Percentiles rank a stretch among this genome's conserved stretches.
Conservation (phyloP, 2,888 invertebrate species). For the Coelinius sp. region DNA sequence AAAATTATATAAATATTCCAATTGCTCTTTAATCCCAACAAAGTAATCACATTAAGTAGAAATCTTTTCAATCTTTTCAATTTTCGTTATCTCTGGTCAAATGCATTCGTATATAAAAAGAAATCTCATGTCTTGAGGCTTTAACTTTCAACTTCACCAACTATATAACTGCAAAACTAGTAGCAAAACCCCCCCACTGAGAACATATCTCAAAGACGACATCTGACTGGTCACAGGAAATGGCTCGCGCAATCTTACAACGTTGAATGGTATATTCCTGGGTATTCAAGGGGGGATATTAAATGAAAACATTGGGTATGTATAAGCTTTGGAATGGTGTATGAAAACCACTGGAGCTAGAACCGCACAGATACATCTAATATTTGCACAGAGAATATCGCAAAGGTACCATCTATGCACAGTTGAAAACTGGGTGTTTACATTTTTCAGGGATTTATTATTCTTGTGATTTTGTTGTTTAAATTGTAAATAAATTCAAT, state of each 20-base stretch:
- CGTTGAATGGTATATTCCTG: constrained; percentile 51
- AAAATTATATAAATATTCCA: too few species aligned
- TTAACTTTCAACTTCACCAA: constrained; percentile 5
- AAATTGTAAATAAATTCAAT: constrained; percentile 38
- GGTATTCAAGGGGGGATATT: constrained; percentile 65
- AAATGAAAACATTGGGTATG: constrained; percentile 67
- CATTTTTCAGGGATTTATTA: not conserved
- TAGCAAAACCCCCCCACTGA: constrained; percentile 44
- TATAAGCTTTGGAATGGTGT: constrained; percentile 11
- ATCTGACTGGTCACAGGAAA: constrained; percentile 68
- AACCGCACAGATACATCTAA: constrained; percentile 57
- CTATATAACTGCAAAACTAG: constrained; percentile 34
- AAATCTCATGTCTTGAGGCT: constrained; percentile 9
- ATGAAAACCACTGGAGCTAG: constrained; percentile 31
- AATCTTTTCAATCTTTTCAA: not conserved
- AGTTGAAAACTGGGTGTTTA: constrained; percentile 1
- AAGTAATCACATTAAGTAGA: not conserved
- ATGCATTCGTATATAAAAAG: not conserved
- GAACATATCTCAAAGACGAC: constrained; percentile 66
- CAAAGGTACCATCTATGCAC: constrained; percentile 62
- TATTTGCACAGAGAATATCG: constrained; percentile 68
- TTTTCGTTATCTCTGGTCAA: constrained; percentile 16
- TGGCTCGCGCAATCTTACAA: constrained; percentile 68
- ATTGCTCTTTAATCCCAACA: not conserved
- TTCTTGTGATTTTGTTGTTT: constrained; percentile 23